Percentiles rank a stretch among this genome's conserved stretches.
phyloP scores from a whole-genome alignment of 1,140 invertebrate genomes.

The Callitettix versicolor region DNA sequence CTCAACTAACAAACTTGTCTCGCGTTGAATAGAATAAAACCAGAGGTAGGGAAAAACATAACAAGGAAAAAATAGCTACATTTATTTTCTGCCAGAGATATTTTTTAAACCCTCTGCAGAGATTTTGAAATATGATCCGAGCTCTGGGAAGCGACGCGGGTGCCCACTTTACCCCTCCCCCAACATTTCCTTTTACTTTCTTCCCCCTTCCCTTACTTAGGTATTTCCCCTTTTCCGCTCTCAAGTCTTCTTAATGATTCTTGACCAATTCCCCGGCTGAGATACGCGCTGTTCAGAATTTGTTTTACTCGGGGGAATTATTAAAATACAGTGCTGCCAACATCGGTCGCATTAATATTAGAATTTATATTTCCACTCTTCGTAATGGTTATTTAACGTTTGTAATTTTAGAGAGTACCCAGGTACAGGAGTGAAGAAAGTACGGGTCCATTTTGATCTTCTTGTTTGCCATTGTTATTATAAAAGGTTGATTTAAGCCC shows the following conservation, averaged over 20 bases:
- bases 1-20: too few species aligned
- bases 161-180: too few species aligned
- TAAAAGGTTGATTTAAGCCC: too few species aligned
- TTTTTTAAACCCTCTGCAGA: neutral
- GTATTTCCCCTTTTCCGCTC: neutral
- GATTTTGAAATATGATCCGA: conserved; percentile 11
- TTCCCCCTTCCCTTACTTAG: neutral
- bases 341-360: too few species aligned
- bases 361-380: too few species aligned
- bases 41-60: neutral
- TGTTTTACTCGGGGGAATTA: neutral
- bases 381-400: too few species aligned
- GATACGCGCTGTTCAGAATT: neutral
- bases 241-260: conserved; percentile 1
- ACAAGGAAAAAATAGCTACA: conserved; percentile 6
- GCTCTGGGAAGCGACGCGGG: too few species aligned
- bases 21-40: too few species aligned
- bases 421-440: too few species aligned
- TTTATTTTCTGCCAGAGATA: conserved; percentile 6
- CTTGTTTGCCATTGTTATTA: too few species aligned
- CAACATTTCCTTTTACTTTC: neutral
- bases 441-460: too few species aligned
- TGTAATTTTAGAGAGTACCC: too few species aligned
- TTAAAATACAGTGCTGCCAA: neutral
- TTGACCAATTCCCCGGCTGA: neutral